Evolutionary conservation across 2,797 vertebrate species (phyloP).

Genomic region (Xenopus petersii): DNA sequence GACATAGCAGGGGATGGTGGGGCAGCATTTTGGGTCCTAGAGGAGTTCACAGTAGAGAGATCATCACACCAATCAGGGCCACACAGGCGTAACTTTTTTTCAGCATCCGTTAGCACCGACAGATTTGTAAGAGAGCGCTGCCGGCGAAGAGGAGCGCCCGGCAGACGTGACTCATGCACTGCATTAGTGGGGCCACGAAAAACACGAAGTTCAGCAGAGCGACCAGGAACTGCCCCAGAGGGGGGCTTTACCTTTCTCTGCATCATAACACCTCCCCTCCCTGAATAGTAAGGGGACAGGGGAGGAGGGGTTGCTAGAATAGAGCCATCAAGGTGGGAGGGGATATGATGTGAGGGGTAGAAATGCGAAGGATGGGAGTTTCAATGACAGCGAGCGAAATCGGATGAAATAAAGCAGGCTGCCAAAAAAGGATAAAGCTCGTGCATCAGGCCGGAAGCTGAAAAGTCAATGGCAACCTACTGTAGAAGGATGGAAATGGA

Average conservation of each 20-base stretch:
- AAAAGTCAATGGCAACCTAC: too few species aligned
- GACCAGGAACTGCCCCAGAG: slow-evolving; percentile 50
- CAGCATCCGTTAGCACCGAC: slow-evolving; percentile 86
- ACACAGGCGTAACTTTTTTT: slow-evolving; percentile 90
- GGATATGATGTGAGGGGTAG: too few species aligned
- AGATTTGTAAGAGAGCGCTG: slow-evolving; percentile 90
- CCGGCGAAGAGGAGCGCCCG: slow-evolving; percentile 81
- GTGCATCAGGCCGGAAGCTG: background rate
- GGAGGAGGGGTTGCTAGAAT: slow-evolving; percentile 12
- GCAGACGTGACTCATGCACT: slow-evolving; percentile 74
- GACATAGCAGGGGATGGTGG: slow-evolving; percentile 70
- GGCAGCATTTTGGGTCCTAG: slow-evolving; percentile 63
- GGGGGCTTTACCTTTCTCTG: slow-evolving; percentile 58
- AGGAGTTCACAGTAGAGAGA: slow-evolving; percentile 67
- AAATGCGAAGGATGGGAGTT: slow-evolving; percentile 5
- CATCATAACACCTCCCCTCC: slow-evolving; percentile 53
- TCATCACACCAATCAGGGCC: slow-evolving; percentile 87
- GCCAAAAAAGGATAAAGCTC: background rate
- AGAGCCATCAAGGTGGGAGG: slow-evolving; percentile 10
- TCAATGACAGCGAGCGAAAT: background rate
- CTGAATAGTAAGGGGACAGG: slow-evolving; percentile 36
- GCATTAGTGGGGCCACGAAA: slow-evolving; percentile 68
- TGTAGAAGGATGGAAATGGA: too few species aligned
- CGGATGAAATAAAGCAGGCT: background rate
- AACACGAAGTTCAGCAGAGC: slow-evolving; percentile 41